Evolutionary conservation across 2,888 invertebrate genomes (phyloP), one percentile per base, ranked within the genome.

Genomic region (Chironomus riparius): DNA sequence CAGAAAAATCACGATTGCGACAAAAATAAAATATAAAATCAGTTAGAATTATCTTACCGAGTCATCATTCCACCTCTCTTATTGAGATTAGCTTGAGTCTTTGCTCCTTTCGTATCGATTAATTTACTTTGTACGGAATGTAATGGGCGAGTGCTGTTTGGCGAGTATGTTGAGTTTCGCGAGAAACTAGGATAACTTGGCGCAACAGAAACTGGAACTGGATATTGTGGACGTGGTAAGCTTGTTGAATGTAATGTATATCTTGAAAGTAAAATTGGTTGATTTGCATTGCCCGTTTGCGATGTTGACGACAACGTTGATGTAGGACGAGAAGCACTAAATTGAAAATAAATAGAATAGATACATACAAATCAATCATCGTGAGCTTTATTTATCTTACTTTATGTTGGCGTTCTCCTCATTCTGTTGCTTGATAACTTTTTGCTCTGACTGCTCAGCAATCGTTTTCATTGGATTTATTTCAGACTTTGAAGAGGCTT

Each of bases 191-290:
- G 80, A 72, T 79, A 75, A 24, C 80, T 80, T n/a, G 81, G 80
- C 6, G 78, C 81, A 75, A 84, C 79, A 78, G 84, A 83, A 47
- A 84, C 83, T 78, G 84, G 82, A 61, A 87, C 85, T 21, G 90
- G 88, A 80, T 88, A 90, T 83, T 93, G 92, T 0, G 92, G 92
- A 77, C 88, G 85, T 0, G 93, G 93, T 78, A 93, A 84, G 80
- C 92, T 91, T 76, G 89, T 90, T 47, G 91, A 89, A 79, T 90
- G 90, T 73, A 90, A 81, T 3, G 89, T 90, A 78, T 87, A 90
- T 82, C 90, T 91, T 72, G 80, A 85, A 86, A 86, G 68, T 77
- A 79, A 78, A 83, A 81, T 86, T 82, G 79, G 86, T 81, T 76
- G 86, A 81, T 77, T 85, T 38, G 38, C 38, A 38, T 38, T 38